These are phyloP conservation scores for Sciurus vulgaris DNA, from an alignment of 2,797 vertebrate genomes.

Conservation along the genomic window DNA sequence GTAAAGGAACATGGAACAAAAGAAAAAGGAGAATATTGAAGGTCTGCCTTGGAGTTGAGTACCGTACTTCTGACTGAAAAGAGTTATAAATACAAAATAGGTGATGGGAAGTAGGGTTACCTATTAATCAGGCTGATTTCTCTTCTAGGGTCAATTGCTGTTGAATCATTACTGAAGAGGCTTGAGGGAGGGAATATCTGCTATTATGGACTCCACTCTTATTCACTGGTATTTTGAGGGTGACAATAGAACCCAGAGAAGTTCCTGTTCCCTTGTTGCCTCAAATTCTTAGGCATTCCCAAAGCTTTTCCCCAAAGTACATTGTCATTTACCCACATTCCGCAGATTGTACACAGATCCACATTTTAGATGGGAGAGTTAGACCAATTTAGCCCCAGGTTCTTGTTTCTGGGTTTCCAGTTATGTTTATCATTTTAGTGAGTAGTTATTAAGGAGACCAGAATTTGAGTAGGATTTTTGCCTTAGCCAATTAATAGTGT, in stretches of 20 bases:
- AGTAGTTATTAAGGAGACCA: conserved; percentile 16
- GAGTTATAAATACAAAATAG: background rate
- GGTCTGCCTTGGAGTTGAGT: background rate
- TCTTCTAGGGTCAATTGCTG: background rate
- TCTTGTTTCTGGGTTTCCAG: conserved; percentile 51
- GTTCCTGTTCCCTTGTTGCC: background rate
- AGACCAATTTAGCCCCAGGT: background rate
- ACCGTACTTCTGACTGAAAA: background rate
- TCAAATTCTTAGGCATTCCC: background rate
- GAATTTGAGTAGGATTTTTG: conserved; percentile 36
- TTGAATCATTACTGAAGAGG: background rate
- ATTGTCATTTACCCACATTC: background rate
- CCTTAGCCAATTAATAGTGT: conserved; percentile 19
- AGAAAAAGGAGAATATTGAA: background rate
- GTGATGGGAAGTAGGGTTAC: background rate
- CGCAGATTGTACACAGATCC: background rate
- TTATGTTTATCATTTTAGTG: background rate
- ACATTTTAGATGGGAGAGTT: background rate
- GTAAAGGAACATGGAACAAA: background rate
- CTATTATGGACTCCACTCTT: background rate
- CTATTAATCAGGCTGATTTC: background rate
- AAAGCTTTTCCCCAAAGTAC: background rate
- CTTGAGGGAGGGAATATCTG: background rate
- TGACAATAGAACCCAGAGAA: background rate
- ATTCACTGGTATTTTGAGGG: background rate